A percentile compares a stretch with the other conserved stretches of the same genome.
These are phyloP conservation scores for Phylloscopus collybita DNA, from an alignment of 2,797 vertebrate genomes.

Conservation along the genomic window DNA sequence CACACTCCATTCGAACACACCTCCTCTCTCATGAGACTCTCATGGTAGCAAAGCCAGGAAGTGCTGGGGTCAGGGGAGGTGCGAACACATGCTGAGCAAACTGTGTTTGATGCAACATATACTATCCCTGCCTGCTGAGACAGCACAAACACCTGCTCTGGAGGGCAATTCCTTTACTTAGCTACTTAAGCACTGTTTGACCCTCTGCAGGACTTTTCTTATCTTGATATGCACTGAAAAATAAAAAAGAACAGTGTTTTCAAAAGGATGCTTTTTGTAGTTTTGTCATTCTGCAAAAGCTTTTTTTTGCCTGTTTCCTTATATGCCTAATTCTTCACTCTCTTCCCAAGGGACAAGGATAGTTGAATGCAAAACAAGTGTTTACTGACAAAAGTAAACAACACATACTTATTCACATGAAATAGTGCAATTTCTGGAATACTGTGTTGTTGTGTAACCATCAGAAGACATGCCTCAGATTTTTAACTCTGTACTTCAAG, in stretches of 20 bases:
- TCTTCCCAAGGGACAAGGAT: constrained; percentile 47
- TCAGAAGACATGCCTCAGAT: constrained; percentile 16
- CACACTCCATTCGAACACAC: neutral
- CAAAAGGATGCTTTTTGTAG: constrained; percentile 35
- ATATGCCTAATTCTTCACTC: constrained; percentile 26
- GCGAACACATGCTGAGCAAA: constrained; percentile 31
- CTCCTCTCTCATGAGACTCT: constrained; percentile 17
- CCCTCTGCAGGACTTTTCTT: constrained; percentile 48
- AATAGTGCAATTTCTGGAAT: constrained; percentile 51
- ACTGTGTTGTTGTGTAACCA: constrained; percentile 22
- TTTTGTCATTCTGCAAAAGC: constrained; percentile 55
- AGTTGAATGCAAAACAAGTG: constrained; percentile 52
- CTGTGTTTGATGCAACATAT: constrained; percentile 43
- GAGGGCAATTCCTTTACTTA: constrained; percentile 49
- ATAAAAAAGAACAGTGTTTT: neutral
- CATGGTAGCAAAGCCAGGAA: constrained; percentile 38
- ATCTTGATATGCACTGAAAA: neutral
- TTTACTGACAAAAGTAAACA: constrained; percentile 69
- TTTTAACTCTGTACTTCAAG: constrained; percentile 35
- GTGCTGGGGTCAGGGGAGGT: constrained; percentile 15
- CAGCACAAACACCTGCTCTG: constrained; percentile 45
- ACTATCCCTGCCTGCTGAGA: constrained; percentile 53
- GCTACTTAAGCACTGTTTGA: constrained; percentile 38
- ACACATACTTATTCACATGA: constrained; percentile 67
- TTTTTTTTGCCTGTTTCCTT: constrained; percentile 26